Evolutionary conservation across 2,888 invertebrate species (phyloP), one percentile per base, ranked within the genome.

Genomic region (Orthosia gracilis): DNA sequence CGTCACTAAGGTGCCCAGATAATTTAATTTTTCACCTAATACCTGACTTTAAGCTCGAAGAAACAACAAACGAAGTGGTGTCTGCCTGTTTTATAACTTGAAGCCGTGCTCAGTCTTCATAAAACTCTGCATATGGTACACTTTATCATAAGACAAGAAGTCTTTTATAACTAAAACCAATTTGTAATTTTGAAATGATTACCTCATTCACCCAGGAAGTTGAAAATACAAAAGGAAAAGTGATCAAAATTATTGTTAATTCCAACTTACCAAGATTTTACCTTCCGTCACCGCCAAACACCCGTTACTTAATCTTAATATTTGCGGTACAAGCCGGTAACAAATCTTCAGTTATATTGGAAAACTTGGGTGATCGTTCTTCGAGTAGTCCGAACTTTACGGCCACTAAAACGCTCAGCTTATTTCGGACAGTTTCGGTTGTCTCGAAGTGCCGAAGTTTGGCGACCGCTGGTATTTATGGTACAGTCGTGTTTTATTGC

Each of bases 361-460:
- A n/a, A 59, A 86, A 85, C 70, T 86, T 85, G 5, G 54, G 86
- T 76, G 65, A 82, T 83, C 75, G 63, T 50, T 86, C 77, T 73
- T 72, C n/a, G 47, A 49, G 58, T 45, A 65, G 57, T 15, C 62
- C 47, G 50, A 85, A 82, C 47, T 86, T 86, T 61, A 40, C 31
- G 57, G 57, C 69, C 67, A 85, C 61, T 76, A 69, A 79, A 79
- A 74, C 52, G 75, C 23, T 69, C 62, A 55, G 74, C 67, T 59
- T 76, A 76, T 76, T 64, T 65, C 77, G 77, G 69, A 55, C 78
- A 63, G 54, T 76, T 54, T 79, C 49, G 70, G 78, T 72, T 72
- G 59, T 59, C 49, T 64, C 64, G 67, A 84, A 78, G 75, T 78
- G 78, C 71, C 76, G 55, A 82, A 85, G 82, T 85, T 86, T 64